Percentiles rank a stretch among this genome's conserved stretches.
Evolutionary conservation across 2,113 vertebrate genomes (phyloP).

Genomic region (Cyprinodon brontotheroides): DNA sequence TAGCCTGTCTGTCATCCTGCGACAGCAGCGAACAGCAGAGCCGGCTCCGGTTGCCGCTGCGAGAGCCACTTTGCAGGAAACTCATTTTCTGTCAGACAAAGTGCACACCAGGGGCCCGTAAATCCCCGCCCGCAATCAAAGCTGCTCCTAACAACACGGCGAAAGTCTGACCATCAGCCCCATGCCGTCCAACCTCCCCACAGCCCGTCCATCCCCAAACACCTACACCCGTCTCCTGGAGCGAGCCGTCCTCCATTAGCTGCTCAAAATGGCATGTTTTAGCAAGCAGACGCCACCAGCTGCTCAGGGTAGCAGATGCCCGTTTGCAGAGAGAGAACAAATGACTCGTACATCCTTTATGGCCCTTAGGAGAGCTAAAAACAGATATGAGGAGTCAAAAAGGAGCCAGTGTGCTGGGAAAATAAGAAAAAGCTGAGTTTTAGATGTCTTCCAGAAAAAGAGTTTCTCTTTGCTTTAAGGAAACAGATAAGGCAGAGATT

Average conservation of each 20-base stretch:
- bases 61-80: slow-evolving; percentile 41
- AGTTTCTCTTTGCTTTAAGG: not conserved
- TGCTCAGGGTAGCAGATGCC: slow-evolving; percentile 51
- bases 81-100: slow-evolving; percentile 41
- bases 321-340: slow-evolving; percentile 42
- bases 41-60: slow-evolving; percentile 19
- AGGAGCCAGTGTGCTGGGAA: slow-evolving; percentile 35
- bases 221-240: slow-evolving; percentile 43
- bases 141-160: slow-evolving; percentile 46
- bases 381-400: slow-evolving; percentile 47
- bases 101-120: slow-evolving; percentile 38
- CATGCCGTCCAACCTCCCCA: slow-evolving; percentile 25
- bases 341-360: slow-evolving; percentile 55
- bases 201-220: slow-evolving; percentile 47
- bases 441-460: slow-evolving; percentile 3
- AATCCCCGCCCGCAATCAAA: slow-evolving; percentile 51
- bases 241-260: slow-evolving; percentile 58
- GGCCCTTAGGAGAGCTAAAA: slow-evolving; percentile 53
- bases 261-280: slow-evolving; percentile 41
- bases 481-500: not conserved
- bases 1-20: slow-evolving; percentile 65
- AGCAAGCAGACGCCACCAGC: slow-evolving; percentile 26
- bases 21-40: slow-evolving; percentile 11
- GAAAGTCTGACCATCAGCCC: slow-evolving; percentile 43
- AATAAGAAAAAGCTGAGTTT: not conserved